Conservation (phyloP, 2,797 vertebrate genomes). For the Dryobates pubescens region DNA sequence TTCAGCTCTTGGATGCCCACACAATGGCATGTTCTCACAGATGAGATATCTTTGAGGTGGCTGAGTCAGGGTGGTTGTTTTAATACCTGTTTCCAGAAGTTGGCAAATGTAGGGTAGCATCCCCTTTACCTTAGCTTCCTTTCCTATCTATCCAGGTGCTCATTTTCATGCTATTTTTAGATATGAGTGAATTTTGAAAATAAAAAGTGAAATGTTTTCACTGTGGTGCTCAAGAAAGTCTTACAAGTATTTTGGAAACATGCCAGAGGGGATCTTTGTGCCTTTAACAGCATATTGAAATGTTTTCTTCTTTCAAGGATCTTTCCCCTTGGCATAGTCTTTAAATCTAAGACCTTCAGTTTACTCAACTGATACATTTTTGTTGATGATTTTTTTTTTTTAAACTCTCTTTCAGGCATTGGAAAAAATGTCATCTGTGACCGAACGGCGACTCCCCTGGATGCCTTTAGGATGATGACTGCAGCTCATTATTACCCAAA, state of each 20-base stretch:
- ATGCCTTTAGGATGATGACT: constrained; percentile 97
- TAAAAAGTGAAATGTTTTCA: not conserved
- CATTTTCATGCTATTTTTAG: not conserved
- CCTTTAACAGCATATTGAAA: not conserved
- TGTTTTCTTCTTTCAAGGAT: not conserved
- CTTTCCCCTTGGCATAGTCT: not conserved
- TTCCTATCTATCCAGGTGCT: not conserved
- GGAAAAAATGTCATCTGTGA: constrained; percentile 99
- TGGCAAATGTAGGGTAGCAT: not conserved
- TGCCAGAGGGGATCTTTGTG: not conserved
- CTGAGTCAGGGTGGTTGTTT: not conserved
- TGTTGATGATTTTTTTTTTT: not conserved
- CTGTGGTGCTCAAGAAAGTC: not conserved
- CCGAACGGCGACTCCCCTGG: constrained; percentile 93
- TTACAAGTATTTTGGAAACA: not conserved
- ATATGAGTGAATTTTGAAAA: not conserved
- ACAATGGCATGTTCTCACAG: not conserved
- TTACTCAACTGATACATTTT: not conserved
- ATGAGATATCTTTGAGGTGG: not conserved
- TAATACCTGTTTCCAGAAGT: not conserved
- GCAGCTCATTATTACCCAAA: constrained; percentile 99
- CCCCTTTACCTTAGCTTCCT: not conserved
- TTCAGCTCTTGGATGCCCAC: not conserved
- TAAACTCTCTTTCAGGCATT: constrained; percentile 83
- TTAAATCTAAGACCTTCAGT: not conserved